phyloP scores from a whole-genome alignment of 2,797 vertebrate species.

The Syndactyla subalaris region DNA sequence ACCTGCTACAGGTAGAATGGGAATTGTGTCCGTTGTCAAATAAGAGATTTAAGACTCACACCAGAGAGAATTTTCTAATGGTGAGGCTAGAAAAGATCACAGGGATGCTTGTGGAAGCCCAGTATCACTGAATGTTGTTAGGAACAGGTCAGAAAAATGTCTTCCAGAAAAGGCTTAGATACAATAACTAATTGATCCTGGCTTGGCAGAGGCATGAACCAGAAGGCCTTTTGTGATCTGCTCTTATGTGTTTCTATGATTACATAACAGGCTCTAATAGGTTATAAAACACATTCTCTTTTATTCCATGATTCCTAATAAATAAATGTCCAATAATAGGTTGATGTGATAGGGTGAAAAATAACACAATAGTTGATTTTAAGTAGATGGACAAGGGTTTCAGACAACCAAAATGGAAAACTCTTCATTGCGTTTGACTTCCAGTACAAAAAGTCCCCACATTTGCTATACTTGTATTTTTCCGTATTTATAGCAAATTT shows the following conservation, averaged over 20 bases:
- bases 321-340: not conserved
- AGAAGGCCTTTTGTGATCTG: not conserved
- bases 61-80: not conserved
- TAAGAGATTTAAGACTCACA: not conserved
- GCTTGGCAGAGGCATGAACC: not conserved
- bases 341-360: not conserved
- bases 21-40: not conserved
- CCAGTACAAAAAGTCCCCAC: not conserved
- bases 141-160: not conserved
- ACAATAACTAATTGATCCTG: not conserved
- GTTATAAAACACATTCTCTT: not conserved
- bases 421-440: not conserved
- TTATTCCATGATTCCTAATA: not conserved
- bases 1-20: not conserved
- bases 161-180: not conserved
- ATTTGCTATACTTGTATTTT: not conserved
- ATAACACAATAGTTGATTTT: not conserved
- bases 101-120: not conserved
- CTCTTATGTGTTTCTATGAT: not conserved
- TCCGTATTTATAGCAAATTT: not conserved
- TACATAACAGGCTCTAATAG: not conserved
- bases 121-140: not conserved
- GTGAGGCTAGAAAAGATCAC: not conserved
- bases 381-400: not conserved
- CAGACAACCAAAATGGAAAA: not conserved